Evolutionary conservation across 2,113 vertebrate genomes (phyloP).

Genomic region (Propithecus coquereli): DNA sequence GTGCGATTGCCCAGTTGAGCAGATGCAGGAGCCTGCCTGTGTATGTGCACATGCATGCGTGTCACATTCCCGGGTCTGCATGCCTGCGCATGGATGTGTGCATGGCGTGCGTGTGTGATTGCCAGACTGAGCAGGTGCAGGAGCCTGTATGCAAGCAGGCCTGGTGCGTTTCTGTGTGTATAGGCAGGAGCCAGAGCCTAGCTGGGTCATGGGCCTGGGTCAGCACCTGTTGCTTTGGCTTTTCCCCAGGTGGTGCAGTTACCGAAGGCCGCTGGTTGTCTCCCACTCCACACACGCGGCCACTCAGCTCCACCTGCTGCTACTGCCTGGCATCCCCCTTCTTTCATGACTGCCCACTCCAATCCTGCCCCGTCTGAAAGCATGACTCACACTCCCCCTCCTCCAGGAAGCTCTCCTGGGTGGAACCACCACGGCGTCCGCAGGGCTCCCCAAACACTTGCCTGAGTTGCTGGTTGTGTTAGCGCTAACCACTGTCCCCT

Average conservation of each 20-base stretch:
- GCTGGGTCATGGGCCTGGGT: neutral
- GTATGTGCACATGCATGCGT: no score
- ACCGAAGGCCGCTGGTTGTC: neutral
- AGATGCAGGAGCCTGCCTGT: no score
- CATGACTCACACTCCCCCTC: neutral
- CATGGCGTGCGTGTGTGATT: neutral
- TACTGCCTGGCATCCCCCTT: neutral
- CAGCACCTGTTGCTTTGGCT: neutral
- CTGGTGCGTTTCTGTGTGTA: neutral
- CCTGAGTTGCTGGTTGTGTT: neutral
- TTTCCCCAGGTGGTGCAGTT: neutral
- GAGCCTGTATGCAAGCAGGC: neutral
- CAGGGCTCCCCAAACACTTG: neutral
- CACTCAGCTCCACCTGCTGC: neutral
- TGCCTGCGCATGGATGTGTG: no score
- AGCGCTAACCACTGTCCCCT: fast-evolving
- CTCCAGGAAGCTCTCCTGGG: neutral
- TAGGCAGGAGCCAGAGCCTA: neutral
- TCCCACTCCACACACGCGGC: neutral
- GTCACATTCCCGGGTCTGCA: no score
- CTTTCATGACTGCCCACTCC: neutral
- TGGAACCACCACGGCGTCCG: neutral
- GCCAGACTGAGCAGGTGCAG: neutral
- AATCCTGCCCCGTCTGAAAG: neutral
- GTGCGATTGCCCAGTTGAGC: no score